A percentile compares a stretch with the other conserved stretches of the same genome.
phyloP scores from a whole-genome alignment of 1,140 invertebrate species.

The Phortica variegata region DNA sequence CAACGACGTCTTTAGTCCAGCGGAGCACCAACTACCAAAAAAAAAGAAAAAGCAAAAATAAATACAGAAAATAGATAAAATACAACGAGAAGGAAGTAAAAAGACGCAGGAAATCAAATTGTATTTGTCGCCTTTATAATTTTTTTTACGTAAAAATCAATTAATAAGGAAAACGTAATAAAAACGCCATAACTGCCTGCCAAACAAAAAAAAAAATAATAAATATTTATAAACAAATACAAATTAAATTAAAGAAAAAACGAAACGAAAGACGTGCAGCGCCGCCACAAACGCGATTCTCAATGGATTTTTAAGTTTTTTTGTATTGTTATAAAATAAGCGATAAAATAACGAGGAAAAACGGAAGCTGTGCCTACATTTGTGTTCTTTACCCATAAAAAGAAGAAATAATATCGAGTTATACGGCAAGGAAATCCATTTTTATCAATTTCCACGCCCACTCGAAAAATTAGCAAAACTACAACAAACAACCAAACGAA shows the following conservation, averaged over 20 bases:
- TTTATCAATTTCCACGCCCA: conserved; percentile 7
- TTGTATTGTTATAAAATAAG: conserved; percentile 11
- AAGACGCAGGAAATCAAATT: no score
- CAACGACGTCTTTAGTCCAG: no score
- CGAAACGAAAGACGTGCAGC: conserved; percentile 23
- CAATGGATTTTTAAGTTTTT: conserved; percentile 25
- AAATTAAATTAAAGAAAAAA: conserved; percentile 25
- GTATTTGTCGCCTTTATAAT: no score
- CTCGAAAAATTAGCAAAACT: conserved; percentile 18
- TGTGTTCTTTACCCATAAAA: conserved; percentile 52
- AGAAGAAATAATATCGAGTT: conserved; percentile 19
- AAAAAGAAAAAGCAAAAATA: no score
- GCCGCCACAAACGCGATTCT: conserved; percentile 7
- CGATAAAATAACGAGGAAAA: conserved; percentile 32
- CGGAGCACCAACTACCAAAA: no score
- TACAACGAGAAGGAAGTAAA: no score
- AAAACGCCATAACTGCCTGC: no score
- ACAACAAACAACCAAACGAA: conserved; percentile 52
- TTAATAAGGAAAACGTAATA: no score
- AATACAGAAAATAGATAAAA: no score
- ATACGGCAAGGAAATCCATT: conserved; percentile 19
- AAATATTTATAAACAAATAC: conserved; percentile 42
- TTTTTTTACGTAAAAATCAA: no score
- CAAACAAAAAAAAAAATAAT: conserved; percentile 22
- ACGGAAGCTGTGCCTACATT: conserved; percentile 55